Evolutionary conservation across 2,797 vertebrate species (phyloP), one percentile per base, ranked within the genome.

Genomic region (Hapalemur alaotrensis): DNA sequence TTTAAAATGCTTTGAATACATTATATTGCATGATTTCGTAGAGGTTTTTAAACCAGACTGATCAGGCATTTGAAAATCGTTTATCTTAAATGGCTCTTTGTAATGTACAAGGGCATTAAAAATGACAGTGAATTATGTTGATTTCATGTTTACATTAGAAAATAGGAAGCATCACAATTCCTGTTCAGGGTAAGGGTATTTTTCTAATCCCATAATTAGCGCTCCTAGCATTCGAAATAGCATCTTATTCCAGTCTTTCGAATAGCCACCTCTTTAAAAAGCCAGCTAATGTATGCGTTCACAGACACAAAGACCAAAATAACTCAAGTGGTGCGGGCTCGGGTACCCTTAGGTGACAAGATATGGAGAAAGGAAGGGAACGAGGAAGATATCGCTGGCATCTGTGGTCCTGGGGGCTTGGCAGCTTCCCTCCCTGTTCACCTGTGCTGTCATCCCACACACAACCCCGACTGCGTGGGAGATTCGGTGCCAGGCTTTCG

Each of bases 181-280:
- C 59, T 89, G 43, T 79, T 65, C 7, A 0, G 67, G 46, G 35
- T 38, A 46, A 95, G 75, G 80, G 82, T 50, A 52, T 91, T 91
- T 95, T 94, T 86, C 79, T 89, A 95, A 86, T 95, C 69, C 89
- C 52, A 70, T 82, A 83, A 93, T 94, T 96, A 80, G 14, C 59
- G 91, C 69, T 80, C 69, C 2, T 35, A 78, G 76, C 20, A n/a
- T 67, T 75, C 52, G 43, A 89, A 75, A 82, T 72, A 82, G 57
- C 52, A 65, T 94, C 93, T 92, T 59, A 96, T 96, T 89, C 86
- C 52, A 59, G 73, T 20, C 81, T 91, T 91, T 93, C 0, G 10
- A 89, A 87, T 75, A 95, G 79, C 82, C 50, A 38, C 63, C 30
- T 96, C 94, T 95, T 95, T 80, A 90, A 95, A 93, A 96, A 95